These are phyloP conservation scores for Argya squamiceps DNA, from an alignment of 2,797 vertebrate species.

Conservation along the genomic window DNA sequence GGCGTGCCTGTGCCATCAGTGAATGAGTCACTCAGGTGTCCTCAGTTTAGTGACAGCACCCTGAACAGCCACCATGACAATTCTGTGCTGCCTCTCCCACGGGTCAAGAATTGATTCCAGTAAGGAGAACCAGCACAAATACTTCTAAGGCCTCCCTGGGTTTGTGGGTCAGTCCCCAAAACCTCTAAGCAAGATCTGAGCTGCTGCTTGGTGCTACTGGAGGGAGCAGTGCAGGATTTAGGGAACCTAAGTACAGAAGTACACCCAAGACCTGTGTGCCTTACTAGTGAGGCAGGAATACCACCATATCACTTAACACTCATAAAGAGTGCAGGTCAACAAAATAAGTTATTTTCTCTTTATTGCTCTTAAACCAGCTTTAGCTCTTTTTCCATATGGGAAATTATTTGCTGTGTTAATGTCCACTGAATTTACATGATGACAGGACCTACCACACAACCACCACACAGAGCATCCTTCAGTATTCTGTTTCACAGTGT, in stretches of 20 bases:
- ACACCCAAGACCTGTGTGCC: background rate
- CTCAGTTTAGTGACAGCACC: background rate
- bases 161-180: background rate
- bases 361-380: background rate
- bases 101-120: background rate
- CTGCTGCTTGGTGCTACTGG: background rate
- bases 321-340: background rate
- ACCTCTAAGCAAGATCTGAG: background rate
- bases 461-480: background rate
- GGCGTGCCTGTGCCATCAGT: background rate
- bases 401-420: background rate
- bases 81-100: background rate
- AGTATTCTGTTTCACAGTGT: background rate
- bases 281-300: background rate
- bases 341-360: background rate
- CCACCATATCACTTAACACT: background rate
- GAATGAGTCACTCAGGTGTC: background rate
- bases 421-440: background rate
- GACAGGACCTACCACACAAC: background rate
- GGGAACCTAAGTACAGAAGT: background rate
- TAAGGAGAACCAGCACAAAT: background rate
- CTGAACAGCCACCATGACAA: rapidly evolving
- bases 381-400: background rate
- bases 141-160: background rate
- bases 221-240: background rate